phyloP scores from a whole-genome alignment of 2,113 vertebrate genomes.

The Chloebia gouldiae region DNA sequence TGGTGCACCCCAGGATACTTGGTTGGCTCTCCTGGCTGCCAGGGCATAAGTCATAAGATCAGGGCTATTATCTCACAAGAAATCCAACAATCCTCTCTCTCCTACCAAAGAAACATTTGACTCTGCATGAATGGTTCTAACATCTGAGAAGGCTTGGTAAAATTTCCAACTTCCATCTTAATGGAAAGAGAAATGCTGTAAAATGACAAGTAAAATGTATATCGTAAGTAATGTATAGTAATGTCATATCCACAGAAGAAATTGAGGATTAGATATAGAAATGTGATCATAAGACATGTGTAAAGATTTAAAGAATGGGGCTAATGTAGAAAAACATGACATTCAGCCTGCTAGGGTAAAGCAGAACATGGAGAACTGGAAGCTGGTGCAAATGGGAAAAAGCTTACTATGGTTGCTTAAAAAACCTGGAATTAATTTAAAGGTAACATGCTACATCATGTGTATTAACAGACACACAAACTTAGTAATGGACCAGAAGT shows the following conservation, averaged over 20 bases:
- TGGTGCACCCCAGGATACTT: not conserved
- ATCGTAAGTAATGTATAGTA: not conserved
- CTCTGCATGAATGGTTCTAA: not conserved
- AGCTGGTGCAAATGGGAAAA: not conserved
- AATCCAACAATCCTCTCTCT: not conserved
- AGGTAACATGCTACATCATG: not conserved
- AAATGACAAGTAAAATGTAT: not conserved
- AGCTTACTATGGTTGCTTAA: not conserved
- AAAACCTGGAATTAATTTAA: not conserved
- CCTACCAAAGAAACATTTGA: not conserved
- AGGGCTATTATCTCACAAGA: not conserved
- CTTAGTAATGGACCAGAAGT: not conserved
- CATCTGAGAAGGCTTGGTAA: not conserved
- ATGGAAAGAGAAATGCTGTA: not conserved
- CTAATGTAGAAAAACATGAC: not conserved
- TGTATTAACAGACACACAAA: not conserved
- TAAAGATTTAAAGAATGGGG: not conserved
- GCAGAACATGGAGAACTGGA: not conserved
- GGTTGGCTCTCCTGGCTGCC: not conserved
- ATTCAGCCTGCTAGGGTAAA: not conserved
- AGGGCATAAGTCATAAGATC: not conserved
- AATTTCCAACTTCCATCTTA: not conserved
- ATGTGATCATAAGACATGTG: not conserved
- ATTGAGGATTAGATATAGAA: not conserved
- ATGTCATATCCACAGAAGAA: not conserved